Base-by-base conservation (phyloP, 2,113 vertebrate species). In the Okapia johnstoni region DNA sequence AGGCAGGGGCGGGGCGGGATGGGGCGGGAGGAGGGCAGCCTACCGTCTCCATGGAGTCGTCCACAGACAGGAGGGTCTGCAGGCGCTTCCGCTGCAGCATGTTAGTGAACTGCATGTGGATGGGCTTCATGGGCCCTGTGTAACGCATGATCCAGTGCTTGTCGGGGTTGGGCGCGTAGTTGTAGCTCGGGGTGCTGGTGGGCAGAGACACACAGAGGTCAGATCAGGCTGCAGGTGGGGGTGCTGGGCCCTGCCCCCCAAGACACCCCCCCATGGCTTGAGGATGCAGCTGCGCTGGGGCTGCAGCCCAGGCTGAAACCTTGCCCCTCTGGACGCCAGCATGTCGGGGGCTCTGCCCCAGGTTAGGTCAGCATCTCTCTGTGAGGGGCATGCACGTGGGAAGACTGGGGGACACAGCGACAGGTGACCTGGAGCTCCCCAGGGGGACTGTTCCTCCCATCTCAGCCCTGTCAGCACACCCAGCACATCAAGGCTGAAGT, bases 111-210 rank as follows among this genome's bases (percentile, higher is more conserved):
- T 99, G 99, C 99, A 99, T 99, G 98, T 99, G 99, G 97, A 99
- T 99, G 2, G 99, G 99, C 96, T 99, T 99, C 99, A 99, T 99
- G n/a, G 99, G 98, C 19, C 99, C 99, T 0, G 99, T 99, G 98
- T 99, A 99, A 80, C 99, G 99, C 98, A 99, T 99, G 98, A 99
- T 99, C 99, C 99, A 99, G 98, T 99, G 99, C 97, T 99, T 99
- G 99, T 99, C 99, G 0, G 98, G 99, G 98, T 99, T 99, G 16
- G 99, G 99, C 2, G 99, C 99, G 0, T 99, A 99, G 99, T 99
- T 99, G 85, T 99, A 99, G 98, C 99, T 99, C 0, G 99, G 99
- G 11, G 99, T 99, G 98, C 99, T 99, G 98, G 90, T 7, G 3
- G 93, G 91, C 4, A 94, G 58, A 95, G 43, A 93, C 0, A 2